phyloP scores from a whole-genome alignment of 2,888 invertebrate genomes.

The Lamproptera curius region DNA sequence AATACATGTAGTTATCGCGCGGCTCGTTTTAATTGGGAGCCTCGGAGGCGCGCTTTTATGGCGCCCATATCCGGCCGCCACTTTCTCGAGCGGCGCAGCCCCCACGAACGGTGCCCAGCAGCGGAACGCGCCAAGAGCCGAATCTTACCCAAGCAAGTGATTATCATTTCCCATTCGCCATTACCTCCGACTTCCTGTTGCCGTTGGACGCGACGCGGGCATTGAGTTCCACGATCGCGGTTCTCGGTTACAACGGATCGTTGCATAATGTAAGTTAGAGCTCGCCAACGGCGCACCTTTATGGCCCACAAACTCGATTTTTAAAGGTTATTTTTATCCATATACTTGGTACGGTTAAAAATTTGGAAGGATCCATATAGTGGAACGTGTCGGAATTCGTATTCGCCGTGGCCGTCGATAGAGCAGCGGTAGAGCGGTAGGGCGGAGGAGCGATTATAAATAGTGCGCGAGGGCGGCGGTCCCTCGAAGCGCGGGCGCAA shows the following conservation, averaged over 20 bases:
- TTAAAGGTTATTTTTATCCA: too few relatives aligned
- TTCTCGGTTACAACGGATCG: too few relatives aligned
- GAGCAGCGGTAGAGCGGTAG: neutral
- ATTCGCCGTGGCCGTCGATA: too few relatives aligned
- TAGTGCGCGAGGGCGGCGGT: constrained; percentile 57
- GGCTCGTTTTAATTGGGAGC: constrained; percentile 65
- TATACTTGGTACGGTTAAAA: too few relatives aligned
- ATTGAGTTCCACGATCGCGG: too few relatives aligned
- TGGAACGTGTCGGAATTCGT: too few relatives aligned
- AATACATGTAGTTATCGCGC: constrained; percentile 44
- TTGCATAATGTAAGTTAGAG: too few relatives aligned
- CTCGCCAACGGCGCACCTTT: too few relatives aligned
- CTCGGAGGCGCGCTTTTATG: constrained; percentile 65
- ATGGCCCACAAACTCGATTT: too few relatives aligned
- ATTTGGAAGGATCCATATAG: too few relatives aligned
- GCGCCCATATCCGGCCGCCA: constrained; percentile 72
- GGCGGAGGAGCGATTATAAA: constrained; percentile 56
- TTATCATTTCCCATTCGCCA: constrained; percentile 6
- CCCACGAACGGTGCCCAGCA: constrained; percentile 56
- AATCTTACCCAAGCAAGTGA: constrained; percentile 5
- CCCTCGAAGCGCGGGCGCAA: constrained; percentile 65
- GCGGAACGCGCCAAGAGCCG: constrained; percentile 53
- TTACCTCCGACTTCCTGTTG: neutral
- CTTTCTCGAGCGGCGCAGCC: constrained; percentile 57
- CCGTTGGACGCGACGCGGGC: neutral